A percentile compares a stretch with the other conserved stretches of the same genome.
phyloP scores from a whole-genome alignment of 2,888 invertebrate genomes.

The Phengaris arion region DNA sequence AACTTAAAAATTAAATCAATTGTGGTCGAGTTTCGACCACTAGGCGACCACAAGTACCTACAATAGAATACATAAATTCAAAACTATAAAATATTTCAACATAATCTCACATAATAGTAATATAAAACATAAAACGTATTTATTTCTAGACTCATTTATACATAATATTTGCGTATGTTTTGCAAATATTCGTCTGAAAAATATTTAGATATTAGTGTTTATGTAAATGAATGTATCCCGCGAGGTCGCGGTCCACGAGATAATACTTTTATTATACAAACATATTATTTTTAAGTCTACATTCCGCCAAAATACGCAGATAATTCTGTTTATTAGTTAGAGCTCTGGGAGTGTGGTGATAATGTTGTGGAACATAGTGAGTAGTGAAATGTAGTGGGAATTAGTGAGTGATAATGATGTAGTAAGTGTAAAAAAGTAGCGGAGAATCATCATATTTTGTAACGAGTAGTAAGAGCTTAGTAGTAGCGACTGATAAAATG shows the following conservation, averaged over 20 bases:
- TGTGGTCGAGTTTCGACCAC: no score
- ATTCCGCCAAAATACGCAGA: slow-evolving; percentile 2
- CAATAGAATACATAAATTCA: no score
- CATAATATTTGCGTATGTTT: background rate
- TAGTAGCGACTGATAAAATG: no score
- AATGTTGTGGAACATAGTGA: no score
- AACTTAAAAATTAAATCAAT: no score
- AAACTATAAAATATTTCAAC: no score
- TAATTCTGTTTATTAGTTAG: slow-evolving; percentile 30
- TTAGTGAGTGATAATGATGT: background rate
- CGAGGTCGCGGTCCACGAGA: background rate
- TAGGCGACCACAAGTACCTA: no score
- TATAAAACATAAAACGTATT: no score
- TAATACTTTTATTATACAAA: background rate
- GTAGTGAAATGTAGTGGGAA: background rate
- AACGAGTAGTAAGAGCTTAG: no score
- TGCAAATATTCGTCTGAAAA: background rate
- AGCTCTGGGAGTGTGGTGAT: background rate
- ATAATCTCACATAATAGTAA: no score
- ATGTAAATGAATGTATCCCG: slow-evolving; percentile 15
- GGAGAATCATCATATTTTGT: no score
- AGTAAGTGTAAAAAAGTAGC: background rate
- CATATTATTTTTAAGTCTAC: slow-evolving; percentile 10
- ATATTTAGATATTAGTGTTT: slow-evolving; percentile 15
- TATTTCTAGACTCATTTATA: no score